Conservation (phyloP, 2,113 vertebrate species). For the Amphiprion ocellaris region DNA sequence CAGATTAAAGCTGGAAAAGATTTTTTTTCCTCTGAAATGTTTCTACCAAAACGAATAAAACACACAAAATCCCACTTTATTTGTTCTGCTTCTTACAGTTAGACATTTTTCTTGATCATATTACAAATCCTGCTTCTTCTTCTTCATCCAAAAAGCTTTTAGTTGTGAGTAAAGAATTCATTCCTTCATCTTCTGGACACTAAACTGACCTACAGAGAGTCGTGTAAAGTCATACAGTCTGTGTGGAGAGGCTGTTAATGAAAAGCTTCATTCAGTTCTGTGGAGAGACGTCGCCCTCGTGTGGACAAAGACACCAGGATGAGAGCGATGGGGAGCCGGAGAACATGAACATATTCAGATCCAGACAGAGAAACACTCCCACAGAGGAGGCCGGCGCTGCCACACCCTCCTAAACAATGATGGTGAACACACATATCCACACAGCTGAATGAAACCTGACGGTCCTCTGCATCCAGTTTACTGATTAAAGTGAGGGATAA, state of each 20-base stretch:
- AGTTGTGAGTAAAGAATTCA: too few species aligned
- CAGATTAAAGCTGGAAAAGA: too few species aligned
- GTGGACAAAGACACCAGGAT: slow-evolving; percentile 21
- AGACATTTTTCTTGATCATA: too few species aligned
- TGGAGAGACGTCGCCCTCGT: slow-evolving; percentile 49
- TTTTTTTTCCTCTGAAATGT: too few species aligned
- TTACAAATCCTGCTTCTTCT: too few species aligned
- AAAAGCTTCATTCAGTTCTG: neutral
- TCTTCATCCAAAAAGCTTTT: too few species aligned
- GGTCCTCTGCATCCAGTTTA: neutral
- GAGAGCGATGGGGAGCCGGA: neutral
- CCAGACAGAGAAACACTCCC: slow-evolving; percentile 9
- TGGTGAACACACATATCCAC: neutral
- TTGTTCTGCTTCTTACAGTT: too few species aligned
- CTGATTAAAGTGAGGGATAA: neutral
- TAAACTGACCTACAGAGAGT: too few species aligned
- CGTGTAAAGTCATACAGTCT: too few species aligned
- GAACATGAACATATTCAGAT: neutral
- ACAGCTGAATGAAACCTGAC: neutral
- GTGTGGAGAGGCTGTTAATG: neutral
- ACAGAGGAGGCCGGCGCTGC: slow-evolving; percentile 21
- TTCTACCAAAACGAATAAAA: too few species aligned
- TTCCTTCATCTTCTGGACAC: too few species aligned
- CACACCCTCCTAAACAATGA: slow-evolving; percentile 40
- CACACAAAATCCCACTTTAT: too few species aligned